These are phyloP conservation scores for Pagetopsis macropterus DNA, from an alignment of 2,797 vertebrate genomes.

Conservation along the genomic window DNA sequence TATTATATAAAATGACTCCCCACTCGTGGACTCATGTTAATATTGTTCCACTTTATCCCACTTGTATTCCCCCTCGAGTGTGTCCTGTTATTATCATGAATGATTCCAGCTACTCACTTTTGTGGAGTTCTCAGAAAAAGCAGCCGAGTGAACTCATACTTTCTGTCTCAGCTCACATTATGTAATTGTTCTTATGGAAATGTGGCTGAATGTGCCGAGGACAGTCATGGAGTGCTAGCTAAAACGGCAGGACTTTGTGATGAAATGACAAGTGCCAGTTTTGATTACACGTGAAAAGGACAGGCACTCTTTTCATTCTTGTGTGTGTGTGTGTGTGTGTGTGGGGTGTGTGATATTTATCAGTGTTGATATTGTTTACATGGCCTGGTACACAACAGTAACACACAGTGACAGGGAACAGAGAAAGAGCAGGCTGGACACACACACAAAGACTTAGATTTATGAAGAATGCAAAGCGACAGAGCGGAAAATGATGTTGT, in stretches of 20 bases:
- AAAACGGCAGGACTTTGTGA: constrained; percentile 10
- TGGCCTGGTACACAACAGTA: constrained; percentile 29
- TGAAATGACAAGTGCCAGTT: constrained; percentile 26
- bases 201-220: constrained; percentile 22
- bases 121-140: constrained; percentile 1
- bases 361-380: constrained; percentile 6
- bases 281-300: constrained; percentile 15
- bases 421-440: background rate
- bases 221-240: constrained; percentile 1
- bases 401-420: constrained; percentile 41
- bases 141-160: background rate
- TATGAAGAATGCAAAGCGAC: background rate
- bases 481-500: background rate
- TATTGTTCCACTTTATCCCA: background rate
- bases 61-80: background rate
- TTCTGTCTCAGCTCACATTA: constrained; percentile 15
- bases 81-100: background rate
- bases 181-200: constrained; percentile 36
- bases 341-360: too few species aligned
- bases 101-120: constrained; percentile 9
- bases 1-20: constrained; percentile 13
- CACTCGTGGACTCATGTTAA: background rate
- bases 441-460: constrained; percentile 13
- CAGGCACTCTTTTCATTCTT: too few species aligned
- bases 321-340: too few species aligned